phyloP scores from a whole-genome alignment of 2,113 vertebrate genomes.

The Corydoras sp. region DNA sequence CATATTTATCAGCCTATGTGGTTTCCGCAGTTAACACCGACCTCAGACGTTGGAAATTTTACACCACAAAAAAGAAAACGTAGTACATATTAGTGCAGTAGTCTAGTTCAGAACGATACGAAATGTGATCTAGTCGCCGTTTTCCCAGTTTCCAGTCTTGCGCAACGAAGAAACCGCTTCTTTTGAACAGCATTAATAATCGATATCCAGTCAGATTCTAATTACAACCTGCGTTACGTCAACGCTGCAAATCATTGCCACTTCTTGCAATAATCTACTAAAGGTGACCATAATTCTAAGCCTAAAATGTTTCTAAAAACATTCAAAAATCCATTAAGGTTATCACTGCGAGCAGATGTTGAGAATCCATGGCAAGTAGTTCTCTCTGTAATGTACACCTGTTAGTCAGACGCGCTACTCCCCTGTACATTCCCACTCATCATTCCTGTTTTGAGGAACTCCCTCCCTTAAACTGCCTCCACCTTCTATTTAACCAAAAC shows the following conservation, averaged over 20 bases:
- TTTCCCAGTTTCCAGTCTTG: neutral
- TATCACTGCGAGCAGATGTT: no score
- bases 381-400: constrained; percentile 14
- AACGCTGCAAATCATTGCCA: no score
- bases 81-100: neutral
- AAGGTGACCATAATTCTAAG: no score
- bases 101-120: no score
- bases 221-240: no score
- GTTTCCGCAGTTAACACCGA: neutral
- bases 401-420: neutral
- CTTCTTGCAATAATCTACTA: no score
- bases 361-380: no score
- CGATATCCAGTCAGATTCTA: no score
- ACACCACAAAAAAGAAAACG: neutral
- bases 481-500: no score
- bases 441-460: neutral
- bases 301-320: no score
- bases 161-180: neutral
- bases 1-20: constrained; percentile 11
- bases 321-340: neutral
- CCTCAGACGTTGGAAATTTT: neutral
- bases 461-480: no score
- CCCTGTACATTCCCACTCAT: neutral
- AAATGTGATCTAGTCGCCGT: neutral
- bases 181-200: no score